Base-by-base conservation (phyloP, 2,797 vertebrate species). In the Chrosomus eos region DNA sequence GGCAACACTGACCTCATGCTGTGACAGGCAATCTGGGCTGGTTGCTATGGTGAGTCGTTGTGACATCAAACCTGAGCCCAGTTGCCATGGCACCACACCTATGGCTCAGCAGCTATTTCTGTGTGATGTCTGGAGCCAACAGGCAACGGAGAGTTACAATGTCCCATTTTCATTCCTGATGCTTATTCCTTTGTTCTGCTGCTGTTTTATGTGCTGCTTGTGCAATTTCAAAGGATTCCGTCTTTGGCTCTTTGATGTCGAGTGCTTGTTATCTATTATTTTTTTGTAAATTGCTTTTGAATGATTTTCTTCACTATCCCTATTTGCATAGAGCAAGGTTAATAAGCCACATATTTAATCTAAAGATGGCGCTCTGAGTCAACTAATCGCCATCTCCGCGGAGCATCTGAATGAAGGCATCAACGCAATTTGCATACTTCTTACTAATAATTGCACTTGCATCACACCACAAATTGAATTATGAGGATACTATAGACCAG, bases 11-110 rank as follows among this genome's bases (percentile, higher is more conserved):
- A 92, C 88, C 88, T 91, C 91, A 89, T 76, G 90, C 91, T 90
- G 90, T 90, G 91, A 93, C 88, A 92, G 91, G 90, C 89, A 90
- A 91, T 89, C 90, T 72, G 82, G 88, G 70, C 87, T 75, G 75
- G 96, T 96, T 95, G 91, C 95, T 89, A 90, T 90, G 90, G 95
- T 90, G 91, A 96, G 93, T 82, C 81, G 83, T 58, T 40, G 95
- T 91, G 95, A 96, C 95, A 95, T 96, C 93, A 95, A 92, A 89
- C 88, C 87, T 90, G 90, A 89, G 93, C 91, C 87, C 82, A 80
- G 95, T 96, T 95, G 92, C 95, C 93, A 93, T 93, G 93, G 94
- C 90, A 94, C 94, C 93, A 88, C 90, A 88, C 87, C 85, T 90
- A 89, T 86, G 87, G 87, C 87, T 89, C 86, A 90, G 90, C 81